phyloP scores from a whole-genome alignment of 1,140 invertebrate genomes.

The Phymorhynchus buccinoides region DNA sequence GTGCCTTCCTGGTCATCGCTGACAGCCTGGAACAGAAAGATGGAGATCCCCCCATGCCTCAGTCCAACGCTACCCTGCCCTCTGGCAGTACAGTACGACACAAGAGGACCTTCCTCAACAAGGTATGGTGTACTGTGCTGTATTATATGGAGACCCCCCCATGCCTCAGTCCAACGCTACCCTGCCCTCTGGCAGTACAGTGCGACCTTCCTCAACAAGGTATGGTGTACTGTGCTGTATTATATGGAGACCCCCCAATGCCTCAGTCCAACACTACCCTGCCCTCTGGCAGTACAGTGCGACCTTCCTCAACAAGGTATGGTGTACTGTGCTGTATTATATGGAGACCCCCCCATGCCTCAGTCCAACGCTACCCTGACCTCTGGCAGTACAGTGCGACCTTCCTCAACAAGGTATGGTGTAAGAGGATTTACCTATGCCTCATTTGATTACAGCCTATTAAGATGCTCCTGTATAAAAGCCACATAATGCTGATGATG shows the following conservation, averaged over 20 bases:
- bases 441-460: no score
- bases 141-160: conserved; percentile 93
- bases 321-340: no score
- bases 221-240: no score
- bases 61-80: conserved; percentile 92
- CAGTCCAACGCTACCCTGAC: conserved; percentile 91
- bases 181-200: conserved; percentile 93
- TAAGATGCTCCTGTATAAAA: no score
- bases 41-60: conserved; percentile 96
- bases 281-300: no score
- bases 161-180: conserved; percentile 96
- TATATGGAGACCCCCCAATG: no score
- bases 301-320: no score
- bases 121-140: no score
- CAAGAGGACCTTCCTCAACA: conserved; percentile 85
- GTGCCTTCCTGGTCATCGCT: conserved; percentile 96
- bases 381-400: no score
- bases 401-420: no score
- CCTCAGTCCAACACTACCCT: conserved; percentile 99
- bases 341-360: conserved; percentile 98
- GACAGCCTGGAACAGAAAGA: conserved; percentile 99
- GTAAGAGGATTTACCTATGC: no score
- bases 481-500: no score
- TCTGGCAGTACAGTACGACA: conserved; percentile 91
- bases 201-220: conserved; percentile 79